Conservation (phyloP, 2,113 vertebrate species). For the Pteropus alecto region DNA sequence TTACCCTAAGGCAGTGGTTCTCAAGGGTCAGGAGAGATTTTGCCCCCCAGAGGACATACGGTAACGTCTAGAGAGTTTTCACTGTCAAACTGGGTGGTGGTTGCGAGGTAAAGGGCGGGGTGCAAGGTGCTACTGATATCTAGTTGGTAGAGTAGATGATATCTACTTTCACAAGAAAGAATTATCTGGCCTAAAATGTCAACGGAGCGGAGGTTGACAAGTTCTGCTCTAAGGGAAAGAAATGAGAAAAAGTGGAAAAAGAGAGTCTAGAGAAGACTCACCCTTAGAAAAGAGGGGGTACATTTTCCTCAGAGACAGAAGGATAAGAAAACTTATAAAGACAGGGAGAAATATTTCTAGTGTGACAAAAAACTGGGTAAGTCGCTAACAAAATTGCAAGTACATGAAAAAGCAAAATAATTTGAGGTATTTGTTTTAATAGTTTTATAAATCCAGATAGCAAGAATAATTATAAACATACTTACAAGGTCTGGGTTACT, state of each 20-base stretch:
- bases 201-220: not conserved
- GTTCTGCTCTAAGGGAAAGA: not conserved
- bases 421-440: not conserved
- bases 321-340: not conserved
- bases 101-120: fast-evolving
- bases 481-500: constrained; percentile 65
- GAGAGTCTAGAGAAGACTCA: not conserved
- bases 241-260: not conserved
- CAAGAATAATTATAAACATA: constrained; percentile 34
- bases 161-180: not conserved
- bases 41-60: not conserved
- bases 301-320: not conserved
- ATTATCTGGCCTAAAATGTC: not conserved
- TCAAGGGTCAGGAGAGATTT: not conserved
- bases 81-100: fast-evolving
- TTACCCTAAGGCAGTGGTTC: not conserved
- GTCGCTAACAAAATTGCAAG: not conserved
- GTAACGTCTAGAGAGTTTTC: not conserved
- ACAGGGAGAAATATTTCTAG: not conserved
- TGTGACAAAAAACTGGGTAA: not conserved
- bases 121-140: not conserved
- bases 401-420: not conserved
- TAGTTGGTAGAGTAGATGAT: too few species aligned
- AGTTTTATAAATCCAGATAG: not conserved
- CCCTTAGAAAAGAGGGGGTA: not conserved